A percentile compares a stretch with the other conserved stretches of the same genome.
Evolutionary conservation across 53 echinoderm and acorn worm species (phyloP).

Genomic region (Apostichopus leukothele): DNA sequence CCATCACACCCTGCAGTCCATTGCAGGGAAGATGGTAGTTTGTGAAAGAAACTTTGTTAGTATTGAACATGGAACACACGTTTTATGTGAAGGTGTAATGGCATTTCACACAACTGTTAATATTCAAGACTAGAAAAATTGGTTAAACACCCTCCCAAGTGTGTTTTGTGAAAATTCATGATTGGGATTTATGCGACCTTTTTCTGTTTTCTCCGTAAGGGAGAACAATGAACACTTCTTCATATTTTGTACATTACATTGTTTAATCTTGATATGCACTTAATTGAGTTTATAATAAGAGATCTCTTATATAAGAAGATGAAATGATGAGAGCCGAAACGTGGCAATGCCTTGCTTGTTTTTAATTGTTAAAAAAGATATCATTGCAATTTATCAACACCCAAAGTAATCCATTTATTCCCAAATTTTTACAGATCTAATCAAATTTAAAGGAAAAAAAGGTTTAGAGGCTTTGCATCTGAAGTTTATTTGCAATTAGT

Average conservation of each 20-base stretch:
- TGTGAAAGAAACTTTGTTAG: too few species aligned
- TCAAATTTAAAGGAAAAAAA: neutral
- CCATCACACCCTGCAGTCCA: neutral
- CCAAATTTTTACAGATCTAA: neutral
- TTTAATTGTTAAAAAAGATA: neutral
- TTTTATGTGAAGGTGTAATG: too few species aligned
- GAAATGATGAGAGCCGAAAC: neutral
- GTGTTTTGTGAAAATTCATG: too few species aligned
- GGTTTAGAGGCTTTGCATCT: constrained; percentile 33
- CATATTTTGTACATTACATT: too few species aligned
- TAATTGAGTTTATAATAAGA: neutral
- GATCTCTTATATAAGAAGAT: neutral
- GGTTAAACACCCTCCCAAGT: too few species aligned
- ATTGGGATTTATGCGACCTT: too few species aligned
- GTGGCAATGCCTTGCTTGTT: neutral
- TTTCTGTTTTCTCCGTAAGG: too few species aligned
- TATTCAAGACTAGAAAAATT: too few species aligned
- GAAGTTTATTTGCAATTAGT: constrained; percentile 35
- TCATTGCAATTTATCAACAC: neutral
- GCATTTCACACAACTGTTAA: too few species aligned
- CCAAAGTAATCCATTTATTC: neutral
- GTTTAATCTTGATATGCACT: neutral
- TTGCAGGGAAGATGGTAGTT: too few species aligned
- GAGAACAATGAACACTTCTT: too few species aligned
- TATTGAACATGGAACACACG: too few species aligned